Base-by-base conservation (phyloP, 2,797 vertebrate species). In the Aplochiton taeniatus region DNA sequence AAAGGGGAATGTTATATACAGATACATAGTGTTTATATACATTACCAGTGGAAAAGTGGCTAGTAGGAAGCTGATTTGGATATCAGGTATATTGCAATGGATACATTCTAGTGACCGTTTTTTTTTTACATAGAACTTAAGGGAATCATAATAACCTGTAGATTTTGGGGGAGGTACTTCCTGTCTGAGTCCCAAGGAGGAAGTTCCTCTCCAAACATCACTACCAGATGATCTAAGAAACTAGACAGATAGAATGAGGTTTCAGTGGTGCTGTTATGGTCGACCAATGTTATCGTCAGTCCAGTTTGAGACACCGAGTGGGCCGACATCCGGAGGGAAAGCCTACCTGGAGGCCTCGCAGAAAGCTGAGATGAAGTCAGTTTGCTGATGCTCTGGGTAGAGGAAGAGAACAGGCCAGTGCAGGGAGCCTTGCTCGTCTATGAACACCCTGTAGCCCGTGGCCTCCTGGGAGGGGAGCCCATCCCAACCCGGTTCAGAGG, bases 331-430 rank as follows among this genome's bases (percentile, higher is more conserved):
- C 1, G 13, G 0, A 18, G 19, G 16, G 4, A 12, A 20, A 43
- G 7, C 77, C 58, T 83, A 99, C 97, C 95, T 93, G 84, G 87
- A 89, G 68, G 87, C 93, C 83, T 99, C 97, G 0, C 93, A 94
- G 78, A 99, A 98, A 47, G 95, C 93, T 0, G 95, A 93, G 73
- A 97, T 91, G 78, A 98, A 96, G 81, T 99, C 97, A 0, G 93
- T 97, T 75, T 98, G 97, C 47, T 91, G 85, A 0, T 98, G 92
- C 71, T 99, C 97, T 0, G 97, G 97, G 72, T 98, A 99, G 19
- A 99, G 90, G 61, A 99, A 93, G 58, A 99, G 88, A 18, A 98
- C 95, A 0, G 97, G 97, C 97, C 97, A 99, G 79, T 89, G 91
- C 13, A 99, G 85, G 48, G 46, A 81, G 65, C 94, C 94, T 65